These are phyloP conservation scores for Geodia barretti DNA, from an alignment of 37 sponge, comb jelly and placozoan genomes.

Conservation along the genomic window DNA sequence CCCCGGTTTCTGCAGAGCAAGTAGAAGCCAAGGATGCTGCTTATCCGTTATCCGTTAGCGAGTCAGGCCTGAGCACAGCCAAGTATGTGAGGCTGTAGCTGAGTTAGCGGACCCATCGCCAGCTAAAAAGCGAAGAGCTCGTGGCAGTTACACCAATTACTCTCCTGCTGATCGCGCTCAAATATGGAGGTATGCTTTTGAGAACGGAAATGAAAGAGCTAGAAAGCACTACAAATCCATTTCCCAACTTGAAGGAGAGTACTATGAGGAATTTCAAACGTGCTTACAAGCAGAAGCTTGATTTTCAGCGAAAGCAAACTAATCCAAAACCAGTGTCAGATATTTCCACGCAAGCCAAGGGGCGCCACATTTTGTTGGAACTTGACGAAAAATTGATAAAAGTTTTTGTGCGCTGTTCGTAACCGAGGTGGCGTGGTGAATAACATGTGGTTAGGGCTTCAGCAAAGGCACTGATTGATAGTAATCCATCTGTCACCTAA, in stretches of 20 bases:
- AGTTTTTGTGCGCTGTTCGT: slow-evolving; percentile 35
- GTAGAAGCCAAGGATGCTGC: neutral
- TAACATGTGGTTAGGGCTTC: slow-evolving; percentile 57
- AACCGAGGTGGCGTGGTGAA: slow-evolving; percentile 52
- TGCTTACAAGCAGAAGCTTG: slow-evolving; percentile 23
- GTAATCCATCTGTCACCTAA: slow-evolving; percentile 34
- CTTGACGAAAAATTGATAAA: slow-evolving; percentile 53
- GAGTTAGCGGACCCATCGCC: slow-evolving; percentile 26
- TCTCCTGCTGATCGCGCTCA: slow-evolving; percentile 27
- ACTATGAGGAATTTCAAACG: slow-evolving; percentile 50
- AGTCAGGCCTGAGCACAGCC: slow-evolving; percentile 16
- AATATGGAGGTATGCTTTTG: slow-evolving; percentile 59
- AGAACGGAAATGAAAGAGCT: slow-evolving; percentile 68
- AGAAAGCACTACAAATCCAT: slow-evolving; percentile 28
- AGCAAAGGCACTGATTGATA: slow-evolving; percentile 43
- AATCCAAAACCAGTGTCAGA: slow-evolving; percentile 40
- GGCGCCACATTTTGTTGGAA: slow-evolving; percentile 53
- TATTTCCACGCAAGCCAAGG: slow-evolving; percentile 8
- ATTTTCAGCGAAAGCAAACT: slow-evolving; percentile 8
- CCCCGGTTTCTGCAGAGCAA: neutral
- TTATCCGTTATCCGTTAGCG: neutral
- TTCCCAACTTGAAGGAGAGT: slow-evolving; percentile 51
- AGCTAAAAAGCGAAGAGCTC: slow-evolving; percentile 4
- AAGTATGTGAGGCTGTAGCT: neutral
- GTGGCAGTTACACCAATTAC: slow-evolving; percentile 29